Evolutionary conservation across 2,888 invertebrate species (phyloP).

Genomic region (Cephus pygmeus): DNA sequence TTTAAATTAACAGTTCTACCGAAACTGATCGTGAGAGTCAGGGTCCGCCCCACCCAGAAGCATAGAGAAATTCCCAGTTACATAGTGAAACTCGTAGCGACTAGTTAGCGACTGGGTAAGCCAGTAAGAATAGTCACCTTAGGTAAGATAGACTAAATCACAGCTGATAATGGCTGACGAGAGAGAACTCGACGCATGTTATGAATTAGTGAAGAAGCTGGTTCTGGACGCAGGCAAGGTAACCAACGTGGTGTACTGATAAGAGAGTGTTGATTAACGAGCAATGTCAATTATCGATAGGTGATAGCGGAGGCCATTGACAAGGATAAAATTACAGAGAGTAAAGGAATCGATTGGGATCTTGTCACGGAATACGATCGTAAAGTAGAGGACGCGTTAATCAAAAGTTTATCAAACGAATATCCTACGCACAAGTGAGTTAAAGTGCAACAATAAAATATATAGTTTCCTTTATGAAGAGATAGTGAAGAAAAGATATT

Average conservation of each 20-base stretch:
- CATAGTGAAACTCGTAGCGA: neutral
- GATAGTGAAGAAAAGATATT: conserved; percentile 4
- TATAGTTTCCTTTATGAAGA: conserved; percentile 2
- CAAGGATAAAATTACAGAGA: conserved; percentile 68
- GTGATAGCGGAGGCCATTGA: conserved; percentile 68
- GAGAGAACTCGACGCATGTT: conserved; percentile 62
- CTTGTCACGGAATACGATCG: conserved; percentile 85
- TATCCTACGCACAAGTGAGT: conserved; percentile 75
- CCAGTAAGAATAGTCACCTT: neutral
- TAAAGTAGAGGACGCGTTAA: conserved; percentile 79
- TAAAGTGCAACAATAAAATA: conserved; percentile 8
- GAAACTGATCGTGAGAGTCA: neutral
- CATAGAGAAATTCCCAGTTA: conserved; percentile 9
- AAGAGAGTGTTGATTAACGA: neutral
- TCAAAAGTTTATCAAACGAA: conserved; percentile 68
- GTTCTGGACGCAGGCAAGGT: conserved; percentile 67
- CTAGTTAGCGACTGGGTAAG: neutral
- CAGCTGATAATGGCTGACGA: conserved; percentile 30
- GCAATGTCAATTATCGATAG: conserved; percentile 50
- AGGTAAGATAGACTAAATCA: neutral
- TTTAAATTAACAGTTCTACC: neutral
- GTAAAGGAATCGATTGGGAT: conserved; percentile 77
- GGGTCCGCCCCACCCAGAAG: neutral
- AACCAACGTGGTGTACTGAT: conserved; percentile 31
- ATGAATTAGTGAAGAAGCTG: conserved; percentile 62